Conservation (phyloP, 2,113 vertebrate species). For the Petroica traversi region DNA sequence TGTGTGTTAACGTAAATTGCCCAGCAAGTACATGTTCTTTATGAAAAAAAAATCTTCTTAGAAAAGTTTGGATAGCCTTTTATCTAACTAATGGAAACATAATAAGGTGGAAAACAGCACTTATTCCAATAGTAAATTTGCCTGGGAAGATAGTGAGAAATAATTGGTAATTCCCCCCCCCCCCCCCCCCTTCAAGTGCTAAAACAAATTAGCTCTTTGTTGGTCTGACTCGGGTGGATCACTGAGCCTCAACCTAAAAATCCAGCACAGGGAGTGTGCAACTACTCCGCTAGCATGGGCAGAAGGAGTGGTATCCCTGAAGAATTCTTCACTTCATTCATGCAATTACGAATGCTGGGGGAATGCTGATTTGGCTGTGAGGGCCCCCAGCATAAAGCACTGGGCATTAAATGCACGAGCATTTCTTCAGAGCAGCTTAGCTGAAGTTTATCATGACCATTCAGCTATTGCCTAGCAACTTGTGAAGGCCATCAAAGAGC, state of each 20-base stretch:
- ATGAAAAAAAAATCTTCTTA: not conserved
- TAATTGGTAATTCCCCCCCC: too few species aligned
- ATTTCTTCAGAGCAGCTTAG: conserved; percentile 83
- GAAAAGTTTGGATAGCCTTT: not conserved
- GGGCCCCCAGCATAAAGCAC: conserved; percentile 67
- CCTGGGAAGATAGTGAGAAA: not conserved
- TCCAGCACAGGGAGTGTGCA: not conserved
- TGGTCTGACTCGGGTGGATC: not conserved
- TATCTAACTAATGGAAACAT: not conserved
- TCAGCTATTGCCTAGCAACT: conserved; percentile 89
- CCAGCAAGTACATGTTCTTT: not conserved
- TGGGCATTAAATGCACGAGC: conserved; percentile 77
- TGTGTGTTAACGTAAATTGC: not conserved
- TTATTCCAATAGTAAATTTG: not conserved
- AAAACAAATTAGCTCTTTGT: not conserved
- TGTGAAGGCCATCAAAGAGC: conserved; percentile 79
- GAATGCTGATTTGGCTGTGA: conserved; percentile 79
- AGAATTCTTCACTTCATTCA: conserved; percentile 54
- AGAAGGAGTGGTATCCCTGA: not conserved
- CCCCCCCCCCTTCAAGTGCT: not conserved
- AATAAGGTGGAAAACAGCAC: not conserved
- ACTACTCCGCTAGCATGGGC: not conserved
- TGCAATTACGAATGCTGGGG: conserved; percentile 51
- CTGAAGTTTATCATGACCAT: conserved; percentile 84
- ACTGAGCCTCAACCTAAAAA: not conserved